Conservation (phyloP, 1,140 invertebrate genomes). For the Homalodisca vitripennis region DNA sequence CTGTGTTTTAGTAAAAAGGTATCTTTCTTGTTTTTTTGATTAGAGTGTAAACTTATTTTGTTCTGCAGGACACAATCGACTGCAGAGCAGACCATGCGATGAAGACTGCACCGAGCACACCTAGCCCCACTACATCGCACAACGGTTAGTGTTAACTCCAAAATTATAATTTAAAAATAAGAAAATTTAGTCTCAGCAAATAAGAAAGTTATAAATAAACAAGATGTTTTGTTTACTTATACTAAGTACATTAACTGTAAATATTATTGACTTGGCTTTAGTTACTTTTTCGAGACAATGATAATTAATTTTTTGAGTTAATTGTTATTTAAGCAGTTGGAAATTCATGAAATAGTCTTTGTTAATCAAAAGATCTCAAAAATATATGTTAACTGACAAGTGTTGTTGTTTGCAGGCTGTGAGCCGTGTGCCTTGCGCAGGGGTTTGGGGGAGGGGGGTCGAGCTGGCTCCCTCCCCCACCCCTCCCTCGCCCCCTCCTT, state of each 20-base stretch:
- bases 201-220: not conserved
- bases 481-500: constrained; percentile 40
- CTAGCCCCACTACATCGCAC: constrained; percentile 1
- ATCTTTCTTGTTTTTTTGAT: too few species aligned
- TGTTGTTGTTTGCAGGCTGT: constrained; percentile 33
- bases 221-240: not conserved
- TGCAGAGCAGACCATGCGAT: constrained; percentile 25
- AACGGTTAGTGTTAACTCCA: not conserved
- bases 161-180: too few species aligned
- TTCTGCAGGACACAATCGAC: constrained; percentile 28
- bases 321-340: too few species aligned
- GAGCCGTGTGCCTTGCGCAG: constrained; percentile 26
- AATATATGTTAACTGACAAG: not conserved
- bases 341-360: not conserved
- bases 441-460: constrained; percentile 45
- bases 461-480: constrained; percentile 50
- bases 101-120: constrained; percentile 23
- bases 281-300: too few species aligned
- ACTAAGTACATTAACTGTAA: not conserved
- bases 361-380: constrained; percentile 1
- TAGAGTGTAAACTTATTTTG: too few species aligned
- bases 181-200: too few species aligned
- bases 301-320: too few species aligned
- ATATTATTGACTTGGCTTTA: too few species aligned
- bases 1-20: too few species aligned